Conservation (phyloP, 1,140 invertebrate species). For the Hestina assimilis region DNA sequence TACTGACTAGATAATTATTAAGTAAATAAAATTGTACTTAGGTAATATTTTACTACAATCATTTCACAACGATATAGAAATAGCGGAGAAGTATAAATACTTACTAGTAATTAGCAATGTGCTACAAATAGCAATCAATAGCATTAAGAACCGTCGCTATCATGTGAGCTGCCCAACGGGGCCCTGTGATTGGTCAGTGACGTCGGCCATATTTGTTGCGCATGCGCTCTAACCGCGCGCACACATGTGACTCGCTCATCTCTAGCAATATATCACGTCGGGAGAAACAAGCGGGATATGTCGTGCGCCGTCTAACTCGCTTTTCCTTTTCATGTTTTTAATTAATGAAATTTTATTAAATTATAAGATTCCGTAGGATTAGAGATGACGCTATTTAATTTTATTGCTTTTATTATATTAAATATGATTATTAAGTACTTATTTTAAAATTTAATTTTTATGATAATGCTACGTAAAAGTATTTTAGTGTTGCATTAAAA, state of each 20-base stretch:
- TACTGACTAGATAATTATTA: too few relatives aligned
- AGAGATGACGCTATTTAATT: too few relatives aligned
- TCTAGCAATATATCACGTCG: constrained; percentile 27
- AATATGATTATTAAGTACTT: background rate
- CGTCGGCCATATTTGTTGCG: constrained; percentile 69
- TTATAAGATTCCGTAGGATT: too few relatives aligned
- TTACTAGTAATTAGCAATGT: constrained; percentile 41
- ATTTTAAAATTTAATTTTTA: background rate
- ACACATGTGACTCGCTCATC: constrained; percentile 53
- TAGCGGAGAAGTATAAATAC: background rate
- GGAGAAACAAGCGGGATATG: constrained; percentile 11
- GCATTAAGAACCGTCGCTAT: constrained; percentile 45
- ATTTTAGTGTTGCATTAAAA: too few relatives aligned
- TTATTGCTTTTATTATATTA: background rate
- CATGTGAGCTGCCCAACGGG: constrained; percentile 37
- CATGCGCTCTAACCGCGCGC: constrained; percentile 52
- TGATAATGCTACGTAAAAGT: background rate
- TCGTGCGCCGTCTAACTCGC: constrained; percentile 1
- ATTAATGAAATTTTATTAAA: constrained; percentile 5
- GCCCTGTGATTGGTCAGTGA: constrained; percentile 51
- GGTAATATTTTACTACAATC: too few relatives aligned
- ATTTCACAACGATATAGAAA: constrained; percentile 7
- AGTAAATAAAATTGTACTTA: too few relatives aligned
- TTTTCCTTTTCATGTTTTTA: constrained; percentile 12
- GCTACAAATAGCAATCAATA: constrained; percentile 61